Evolutionary conservation across 2,113 vertebrate genomes (phyloP).

Genomic region (Rhabdornis inornatus): DNA sequence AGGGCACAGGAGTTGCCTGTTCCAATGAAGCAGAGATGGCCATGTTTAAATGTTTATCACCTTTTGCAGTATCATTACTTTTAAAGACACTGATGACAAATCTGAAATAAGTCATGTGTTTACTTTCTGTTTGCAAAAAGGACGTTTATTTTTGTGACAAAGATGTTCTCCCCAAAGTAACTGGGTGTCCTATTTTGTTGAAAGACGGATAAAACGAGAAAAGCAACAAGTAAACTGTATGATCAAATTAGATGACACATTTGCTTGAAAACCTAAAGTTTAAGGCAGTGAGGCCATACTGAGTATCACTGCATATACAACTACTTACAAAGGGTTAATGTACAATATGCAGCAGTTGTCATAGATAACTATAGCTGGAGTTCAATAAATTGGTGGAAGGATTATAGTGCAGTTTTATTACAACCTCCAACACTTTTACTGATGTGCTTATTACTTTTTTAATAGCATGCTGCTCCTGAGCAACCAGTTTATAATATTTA

Average conservation of each 20-base stretch:
- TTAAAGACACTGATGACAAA: neutral
- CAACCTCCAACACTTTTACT: conserved; percentile 44
- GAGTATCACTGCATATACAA: neutral
- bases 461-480: conserved; percentile 39
- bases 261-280: neutral
- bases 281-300: neutral
- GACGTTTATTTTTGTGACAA: neutral
- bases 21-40: neutral
- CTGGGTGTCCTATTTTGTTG: neutral
- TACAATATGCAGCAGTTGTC: neutral
- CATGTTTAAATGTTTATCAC: neutral
- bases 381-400: conserved; percentile 19
- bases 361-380: neutral
- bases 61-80: neutral
- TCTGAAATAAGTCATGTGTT: neutral
- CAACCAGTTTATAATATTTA: conserved; percentile 48
- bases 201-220: neutral
- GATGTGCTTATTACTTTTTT: conserved; percentile 41
- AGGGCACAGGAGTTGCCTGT: neutral
- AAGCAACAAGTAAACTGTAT: neutral
- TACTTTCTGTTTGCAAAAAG: neutral
- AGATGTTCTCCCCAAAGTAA: neutral
- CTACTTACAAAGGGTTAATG: neutral
- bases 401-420: conserved; percentile 43
- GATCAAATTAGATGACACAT: neutral